Conservation (phyloP, 2,797 vertebrate genomes). For the Centroberyx gerrardi region DNA sequence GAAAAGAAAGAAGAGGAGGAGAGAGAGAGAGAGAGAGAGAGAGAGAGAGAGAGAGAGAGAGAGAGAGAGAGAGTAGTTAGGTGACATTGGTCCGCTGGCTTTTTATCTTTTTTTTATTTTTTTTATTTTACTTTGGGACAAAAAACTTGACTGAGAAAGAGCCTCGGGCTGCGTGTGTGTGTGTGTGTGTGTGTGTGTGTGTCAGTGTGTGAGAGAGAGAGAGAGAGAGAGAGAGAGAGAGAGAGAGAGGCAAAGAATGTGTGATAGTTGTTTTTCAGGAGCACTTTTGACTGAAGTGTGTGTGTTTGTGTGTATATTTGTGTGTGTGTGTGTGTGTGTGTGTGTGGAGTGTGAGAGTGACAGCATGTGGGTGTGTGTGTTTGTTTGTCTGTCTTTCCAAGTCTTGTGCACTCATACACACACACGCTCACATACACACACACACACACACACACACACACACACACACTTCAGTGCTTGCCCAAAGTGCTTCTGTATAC, state of each 20-base stretch:
- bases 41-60: neutral
- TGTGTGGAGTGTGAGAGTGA: neutral
- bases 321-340: neutral
- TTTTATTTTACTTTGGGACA: slow-evolving; percentile 68
- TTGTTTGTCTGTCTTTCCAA: slow-evolving; percentile 35
- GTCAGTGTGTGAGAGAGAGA: neutral
- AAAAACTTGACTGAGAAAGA: slow-evolving; percentile 70
- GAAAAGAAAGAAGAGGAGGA: neutral
- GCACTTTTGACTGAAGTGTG: neutral
- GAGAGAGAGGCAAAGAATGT: too few relatives aligned
- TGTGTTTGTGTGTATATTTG: neutral
- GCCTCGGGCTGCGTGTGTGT: slow-evolving; percentile 45
- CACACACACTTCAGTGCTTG: slow-evolving; percentile 16
- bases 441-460: slow-evolving; percentile 40
- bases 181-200: slow-evolving; percentile 9
- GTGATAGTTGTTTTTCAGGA: too few relatives aligned
- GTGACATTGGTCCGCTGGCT: slow-evolving; percentile 61
- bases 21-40: neutral
- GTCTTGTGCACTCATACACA: slow-evolving; percentile 13
- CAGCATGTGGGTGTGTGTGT: neutral
- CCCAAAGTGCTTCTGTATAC: slow-evolving; percentile 46
- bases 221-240: too few relatives aligned
- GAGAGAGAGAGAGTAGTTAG: neutral
- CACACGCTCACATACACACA: slow-evolving; percentile 17
- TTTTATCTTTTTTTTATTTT: slow-evolving; percentile 51